These are phyloP conservation scores for Tonatia bakeri DNA, from an alignment of 2,113 vertebrate genomes.

Conservation along the genomic window DNA sequence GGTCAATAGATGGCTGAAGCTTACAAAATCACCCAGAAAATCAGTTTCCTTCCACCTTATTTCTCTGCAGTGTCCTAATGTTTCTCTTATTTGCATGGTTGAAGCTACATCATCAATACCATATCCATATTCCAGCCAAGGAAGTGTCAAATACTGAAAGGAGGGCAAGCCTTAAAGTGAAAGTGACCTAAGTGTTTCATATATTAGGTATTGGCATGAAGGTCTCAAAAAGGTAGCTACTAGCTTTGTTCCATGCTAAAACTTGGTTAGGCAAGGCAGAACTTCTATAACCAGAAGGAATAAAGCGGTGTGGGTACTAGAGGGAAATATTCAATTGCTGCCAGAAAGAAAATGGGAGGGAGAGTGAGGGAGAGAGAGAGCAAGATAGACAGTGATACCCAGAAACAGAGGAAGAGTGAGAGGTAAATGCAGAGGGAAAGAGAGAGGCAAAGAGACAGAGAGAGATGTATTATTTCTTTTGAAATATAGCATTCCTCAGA, in stretches of 20 bases:
- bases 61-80: not conserved
- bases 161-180: not conserved
- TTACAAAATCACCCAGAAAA: not conserved
- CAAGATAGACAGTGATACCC: not conserved
- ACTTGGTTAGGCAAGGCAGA: not conserved
- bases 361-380: not conserved
- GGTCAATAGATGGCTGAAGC: not conserved
- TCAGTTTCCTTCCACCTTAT: not conserved
- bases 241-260: not conserved
- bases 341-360: not conserved
- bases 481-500: not conserved
- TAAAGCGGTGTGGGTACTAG: too few species aligned
- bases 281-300: not conserved
- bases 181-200: not conserved
- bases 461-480: not conserved
- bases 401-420: not conserved
- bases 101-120: not conserved
- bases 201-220: not conserved
- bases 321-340: not conserved
- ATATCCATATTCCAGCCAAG: not conserved
- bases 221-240: not conserved
- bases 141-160: not conserved
- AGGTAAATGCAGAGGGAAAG: not conserved
- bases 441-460: not conserved
- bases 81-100: not conserved